Base-by-base conservation (phyloP, 2,797 vertebrate species). In the Darevskia mixta region DNA sequence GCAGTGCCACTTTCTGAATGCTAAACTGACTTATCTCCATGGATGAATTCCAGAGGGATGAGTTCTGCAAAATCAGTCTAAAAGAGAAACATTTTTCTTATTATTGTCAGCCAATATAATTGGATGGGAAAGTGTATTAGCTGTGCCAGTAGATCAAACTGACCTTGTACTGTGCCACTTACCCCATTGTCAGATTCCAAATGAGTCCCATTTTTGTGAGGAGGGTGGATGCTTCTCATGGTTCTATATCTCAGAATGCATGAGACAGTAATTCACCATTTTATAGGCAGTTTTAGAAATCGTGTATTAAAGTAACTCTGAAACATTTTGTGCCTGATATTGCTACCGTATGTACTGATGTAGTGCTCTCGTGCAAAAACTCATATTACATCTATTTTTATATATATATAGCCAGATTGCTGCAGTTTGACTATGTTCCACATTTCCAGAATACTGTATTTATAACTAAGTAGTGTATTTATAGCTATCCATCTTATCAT, bases 61-160 rank as follows among this genome's bases (percentile, higher is more conserved):
- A 35, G 49, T 38, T 87, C 71, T 78, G 13, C 72, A 92, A 80
- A 61, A 77, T 87, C 9, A 87, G 89, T 93, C 92, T 90, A 32
- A 86, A 91, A 89, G 84, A 91, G 86, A 90, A 94, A 91, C 86
- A 25, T 83, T 76, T 85, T 45, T 73, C 71, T 90, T 81, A 90
- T 76, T 87, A 79, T 91, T 61, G 87, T 83, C 85, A 87, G 67
- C 43, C 67, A 85, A 64, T 84, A 92, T 94, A 95, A 92, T 73
- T 91, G 82, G 69, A 79, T 91, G 77, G 83, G 83, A 92, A 79
- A 83, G 72, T 25, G 0, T 64, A 76, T 88, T 92, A 87, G 13
- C 71, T 90, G 61, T 35, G 71, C 45, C 13, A 80, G 73, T 92
- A 88, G 92, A 93, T 92, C 88, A 94, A 90, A 93, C 79, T 91